Evolutionary conservation across 2,113 vertebrate species (phyloP).

Genomic region (Podarcis raffonei): DNA sequence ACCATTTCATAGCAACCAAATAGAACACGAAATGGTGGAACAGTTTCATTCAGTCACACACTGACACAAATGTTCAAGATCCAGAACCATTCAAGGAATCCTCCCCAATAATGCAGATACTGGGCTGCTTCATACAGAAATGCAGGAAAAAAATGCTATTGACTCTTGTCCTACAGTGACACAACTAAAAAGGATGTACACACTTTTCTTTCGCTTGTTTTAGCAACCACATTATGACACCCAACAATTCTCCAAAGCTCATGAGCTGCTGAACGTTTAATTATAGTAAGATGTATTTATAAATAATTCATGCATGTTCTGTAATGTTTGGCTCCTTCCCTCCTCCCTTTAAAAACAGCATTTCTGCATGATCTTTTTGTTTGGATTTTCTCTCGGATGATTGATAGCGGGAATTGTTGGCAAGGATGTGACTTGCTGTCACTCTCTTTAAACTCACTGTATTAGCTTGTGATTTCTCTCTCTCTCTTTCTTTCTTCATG

Average conservation of each 20-base stretch:
- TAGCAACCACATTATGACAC: slow-evolving; percentile 43
- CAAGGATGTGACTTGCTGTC: slow-evolving; percentile 66
- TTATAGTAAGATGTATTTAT: slow-evolving; percentile 52
- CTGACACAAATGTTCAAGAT: too few species aligned
- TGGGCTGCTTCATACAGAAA: neutral
- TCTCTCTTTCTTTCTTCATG: slow-evolving; percentile 67
- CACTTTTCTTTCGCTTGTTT: slow-evolving; percentile 40
- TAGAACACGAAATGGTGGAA: too few species aligned
- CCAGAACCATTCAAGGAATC: neutral
- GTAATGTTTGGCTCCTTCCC: slow-evolving; percentile 30
- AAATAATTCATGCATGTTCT: slow-evolving; percentile 55
- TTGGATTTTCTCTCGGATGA: slow-evolving; percentile 45
- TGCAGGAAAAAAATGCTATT: neutral
- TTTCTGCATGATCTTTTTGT: slow-evolving; percentile 56
- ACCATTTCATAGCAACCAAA: too few species aligned
- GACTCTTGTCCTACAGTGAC: neutral
- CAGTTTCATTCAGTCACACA: too few species aligned
- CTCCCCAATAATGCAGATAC: neutral
- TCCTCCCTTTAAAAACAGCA: slow-evolving; percentile 15
- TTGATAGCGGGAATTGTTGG: slow-evolving; percentile 64
- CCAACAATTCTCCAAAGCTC: slow-evolving; percentile 47
- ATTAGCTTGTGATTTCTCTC: slow-evolving; percentile 60
- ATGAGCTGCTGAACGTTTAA: slow-evolving; percentile 25
- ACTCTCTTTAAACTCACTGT: slow-evolving; percentile 59
- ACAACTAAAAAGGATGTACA: neutral